phyloP scores from a whole-genome alignment of 2,888 invertebrate species.

The Stenodema calcarata region DNA sequence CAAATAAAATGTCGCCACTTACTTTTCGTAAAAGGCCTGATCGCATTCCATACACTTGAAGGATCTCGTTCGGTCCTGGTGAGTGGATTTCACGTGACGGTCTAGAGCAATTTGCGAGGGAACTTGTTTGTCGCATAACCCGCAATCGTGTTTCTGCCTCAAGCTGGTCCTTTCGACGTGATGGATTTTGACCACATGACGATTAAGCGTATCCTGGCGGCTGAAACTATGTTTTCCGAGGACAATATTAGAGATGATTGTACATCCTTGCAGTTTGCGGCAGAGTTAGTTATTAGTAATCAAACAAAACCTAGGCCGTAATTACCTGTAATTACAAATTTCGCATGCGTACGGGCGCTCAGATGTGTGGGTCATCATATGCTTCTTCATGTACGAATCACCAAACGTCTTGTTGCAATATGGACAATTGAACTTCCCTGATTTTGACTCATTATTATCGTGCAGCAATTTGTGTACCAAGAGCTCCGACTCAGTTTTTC shows the following conservation, averaged over 20 bases:
- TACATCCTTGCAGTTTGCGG: not conserved
- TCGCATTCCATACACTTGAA: slow-evolving; percentile 61
- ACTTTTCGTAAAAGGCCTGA: slow-evolving; percentile 62
- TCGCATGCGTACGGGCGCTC: slow-evolving; percentile 74
- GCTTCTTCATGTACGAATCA: slow-evolving; percentile 73
- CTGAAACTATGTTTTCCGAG: slow-evolving; percentile 71
- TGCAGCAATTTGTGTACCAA: slow-evolving; percentile 26
- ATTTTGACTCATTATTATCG: slow-evolving; percentile 57
- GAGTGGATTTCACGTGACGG: slow-evolving; percentile 26
- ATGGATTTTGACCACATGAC: slow-evolving; percentile 68
- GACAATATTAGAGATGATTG: too few species aligned
- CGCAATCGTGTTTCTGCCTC: slow-evolving; percentile 10
- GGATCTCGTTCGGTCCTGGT: slow-evolving; percentile 57
- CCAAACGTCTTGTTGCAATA: slow-evolving; percentile 73
- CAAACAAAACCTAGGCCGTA: not conserved
- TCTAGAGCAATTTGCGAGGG: slow-evolving; percentile 8
- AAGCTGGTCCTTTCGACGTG: not conserved
- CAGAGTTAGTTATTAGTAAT: not conserved
- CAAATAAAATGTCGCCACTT: slow-evolving; percentile 58
- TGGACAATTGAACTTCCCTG: slow-evolving; percentile 70
- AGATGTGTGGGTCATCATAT: slow-evolving; percentile 65
- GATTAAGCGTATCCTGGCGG: slow-evolving; percentile 70
- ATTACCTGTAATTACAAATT: slow-evolving; percentile 11
- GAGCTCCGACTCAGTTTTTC: not conserved
- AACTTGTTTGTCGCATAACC: slow-evolving; percentile 30